Evolutionary conservation across 2,888 invertebrate genomes (phyloP), one percentile per base, ranked within the genome.

Genomic region (Polyommatus iphigenia): DNA sequence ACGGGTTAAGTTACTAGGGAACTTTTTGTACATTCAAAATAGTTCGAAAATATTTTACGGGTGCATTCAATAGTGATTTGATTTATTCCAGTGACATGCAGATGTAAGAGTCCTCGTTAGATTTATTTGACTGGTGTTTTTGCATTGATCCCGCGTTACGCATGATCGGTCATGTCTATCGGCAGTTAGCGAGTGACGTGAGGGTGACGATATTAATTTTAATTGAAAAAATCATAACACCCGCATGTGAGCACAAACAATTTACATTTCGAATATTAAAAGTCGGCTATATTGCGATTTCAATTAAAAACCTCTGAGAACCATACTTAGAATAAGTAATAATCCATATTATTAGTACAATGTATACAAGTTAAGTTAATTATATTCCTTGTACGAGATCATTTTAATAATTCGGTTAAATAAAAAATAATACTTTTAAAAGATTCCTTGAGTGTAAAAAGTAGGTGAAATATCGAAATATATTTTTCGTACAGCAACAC

Each of bases 31-130:
- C 92, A 92, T 93, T 92, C 92, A 92, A 93, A 93, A 93, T 90
- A 94, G 93, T 93, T 93, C 90, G 83, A 90, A 91, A 93, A 93
- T 92, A 92, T 94, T 94, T 92, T 89, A 93, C 91, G 92, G 88
- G 87, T 89, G 91, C 89, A 93, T 94, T 93, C 90, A 93, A 92
- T 88, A 85, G 91, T 92, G 93, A 93, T 94, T 93, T 94, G 93
- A 94, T 94, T 94, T 94, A 94, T 94, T 90, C 92, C 88, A 90
- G 87, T 91, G 92, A 91, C 93, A 94, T 94, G 93, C 93, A 93
- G 93, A 94, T 93, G 92, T 88, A 87, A 90, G 89, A 87, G 91
- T 88, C 84, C 93, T 93, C 90, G 93, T 94, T 93, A 93, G 91
- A 93, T 93, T 92, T 93, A 92, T 93, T 91, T 90, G 92, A 91